Evolutionary conservation across 2,113 vertebrate genomes (phyloP).

Genomic region (Neotragus pygmaeus): DNA sequence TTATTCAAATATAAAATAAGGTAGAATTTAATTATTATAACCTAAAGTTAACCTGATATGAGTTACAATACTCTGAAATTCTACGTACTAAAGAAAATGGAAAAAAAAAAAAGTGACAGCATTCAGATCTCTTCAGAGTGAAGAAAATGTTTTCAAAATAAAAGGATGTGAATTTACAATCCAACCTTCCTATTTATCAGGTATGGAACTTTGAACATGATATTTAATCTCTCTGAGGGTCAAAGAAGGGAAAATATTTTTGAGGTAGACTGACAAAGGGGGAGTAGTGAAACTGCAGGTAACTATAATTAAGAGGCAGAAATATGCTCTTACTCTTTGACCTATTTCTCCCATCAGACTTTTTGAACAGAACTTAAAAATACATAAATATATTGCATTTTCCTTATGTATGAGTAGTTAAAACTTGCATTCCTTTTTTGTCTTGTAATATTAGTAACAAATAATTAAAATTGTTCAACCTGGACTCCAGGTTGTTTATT

Average conservation of each 20-base stretch:
- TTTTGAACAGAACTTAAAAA: background rate
- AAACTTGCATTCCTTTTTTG: background rate
- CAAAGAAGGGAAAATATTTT: background rate
- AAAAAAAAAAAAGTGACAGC: background rate
- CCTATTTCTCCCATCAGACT: background rate
- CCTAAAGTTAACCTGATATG: background rate
- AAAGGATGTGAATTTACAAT: background rate
- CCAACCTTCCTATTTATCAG: background rate
- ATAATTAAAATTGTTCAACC: background rate
- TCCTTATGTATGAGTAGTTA: background rate
- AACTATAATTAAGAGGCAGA: background rate
- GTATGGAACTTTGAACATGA: background rate
- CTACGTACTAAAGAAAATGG: background rate
- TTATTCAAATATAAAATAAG: background rate
- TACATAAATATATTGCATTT: background rate
- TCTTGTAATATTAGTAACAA: background rate
- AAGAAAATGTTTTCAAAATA: conserved; percentile 7
- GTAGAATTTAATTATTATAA: background rate
- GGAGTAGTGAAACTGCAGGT: background rate
- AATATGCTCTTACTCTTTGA: background rate
- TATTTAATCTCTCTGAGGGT: background rate
- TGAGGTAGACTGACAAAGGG: background rate
- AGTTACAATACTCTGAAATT: background rate
- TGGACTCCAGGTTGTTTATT: background rate
- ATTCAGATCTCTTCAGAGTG: background rate